Base-by-base conservation (phyloP, 2,797 vertebrate species). In the Channallabes apus region DNA sequence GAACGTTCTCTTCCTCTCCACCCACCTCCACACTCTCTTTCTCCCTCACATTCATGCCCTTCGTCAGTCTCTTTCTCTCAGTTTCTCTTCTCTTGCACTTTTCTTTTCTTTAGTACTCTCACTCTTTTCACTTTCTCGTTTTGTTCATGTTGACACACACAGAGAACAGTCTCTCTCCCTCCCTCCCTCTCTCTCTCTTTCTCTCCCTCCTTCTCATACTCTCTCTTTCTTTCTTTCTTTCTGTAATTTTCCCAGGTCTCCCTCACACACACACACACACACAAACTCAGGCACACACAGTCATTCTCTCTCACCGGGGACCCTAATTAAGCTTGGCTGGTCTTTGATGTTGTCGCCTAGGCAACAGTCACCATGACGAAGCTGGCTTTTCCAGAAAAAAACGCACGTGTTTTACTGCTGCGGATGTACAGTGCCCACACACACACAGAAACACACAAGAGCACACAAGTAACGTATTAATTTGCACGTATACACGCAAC, bases 291-390 rank as follows among this genome's bases (percentile, higher is more conserved):
- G 82, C 87, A 83, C 78, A 91, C 90, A 85, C 88, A 88, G 89
- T 90, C 83, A 87, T 90, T 87, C 91, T 87, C 90, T 91, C 92
- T 90, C 88, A 89, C 88, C 92, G 94, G 95, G 95, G 94, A 95
- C 93, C 94, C 95, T 96, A 95, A 96, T 96, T 96, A 95, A 95
- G 94, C 94, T 94, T 94, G 93, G 90, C 92, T 91, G 93, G 94
- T 92, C 94, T 96, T 96, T 94, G 92, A 96, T 91, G 93, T 93
- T 90, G 96, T 98, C 95, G 94, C 96, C 95, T 95, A 97, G 96
- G 97, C 93, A 95, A 95, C 94, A 94, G 95, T 95, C 95, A 94
- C 95, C 94, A 95, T 95, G 95, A 95, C 94, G 89, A 95, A 93
- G 91, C 92, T 92, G 92, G 93, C 91, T 93, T 93, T 94, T 94